Evolutionary conservation across 2,888 invertebrate genomes (phyloP), one percentile per base, ranked within the genome.

Genomic region (Podabrus alpinus): DNA sequence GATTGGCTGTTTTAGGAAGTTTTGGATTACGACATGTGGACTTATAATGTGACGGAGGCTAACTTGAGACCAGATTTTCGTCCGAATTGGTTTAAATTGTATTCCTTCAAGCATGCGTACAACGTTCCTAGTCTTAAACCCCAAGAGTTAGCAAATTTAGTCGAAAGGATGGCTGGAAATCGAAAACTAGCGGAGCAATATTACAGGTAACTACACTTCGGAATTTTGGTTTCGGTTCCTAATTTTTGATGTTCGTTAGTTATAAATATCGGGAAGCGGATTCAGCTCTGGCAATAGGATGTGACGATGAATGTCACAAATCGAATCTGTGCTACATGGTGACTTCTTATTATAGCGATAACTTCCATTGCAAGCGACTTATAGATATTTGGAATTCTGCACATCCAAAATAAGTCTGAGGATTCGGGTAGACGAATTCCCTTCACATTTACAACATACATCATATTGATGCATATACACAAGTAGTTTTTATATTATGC

Each of bases 1-100:
- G 11, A 29, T 24, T 15, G 9, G 68, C 59, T 15, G 10, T 66
- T 74, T 72, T 64, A 93, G 93, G 88, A 88, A 79, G 91, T 94
- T 0, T 84, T 90, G 61, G 92, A 93, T 82, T 91, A 92, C 72
- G 89, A 92, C 5, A 93, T 92, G 71, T 95, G 92, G 89, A 91
- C 91, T 15, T 92, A 93, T 84, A 94, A 96, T 85, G 85, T 96
- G 25, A 93, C 92, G 0, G 89, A 90, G 83, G 94, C 95, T 0
- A 95, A 94, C 84, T 83, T 89, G 9, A 64, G 88, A 0, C 89
- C 91, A 0, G 82, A 89, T 2, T 80, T 87, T 24, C 85, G 88
- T 13, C 94, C 95, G 0, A 87, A 88, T 10, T 95, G 95, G 95
- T 91, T 90, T 81, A 89, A 91, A 84, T 90, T 94, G 15, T 96